Evolutionary conservation across 2,797 vertebrate species (phyloP).

Genomic region (Aphelocoma californica): DNA sequence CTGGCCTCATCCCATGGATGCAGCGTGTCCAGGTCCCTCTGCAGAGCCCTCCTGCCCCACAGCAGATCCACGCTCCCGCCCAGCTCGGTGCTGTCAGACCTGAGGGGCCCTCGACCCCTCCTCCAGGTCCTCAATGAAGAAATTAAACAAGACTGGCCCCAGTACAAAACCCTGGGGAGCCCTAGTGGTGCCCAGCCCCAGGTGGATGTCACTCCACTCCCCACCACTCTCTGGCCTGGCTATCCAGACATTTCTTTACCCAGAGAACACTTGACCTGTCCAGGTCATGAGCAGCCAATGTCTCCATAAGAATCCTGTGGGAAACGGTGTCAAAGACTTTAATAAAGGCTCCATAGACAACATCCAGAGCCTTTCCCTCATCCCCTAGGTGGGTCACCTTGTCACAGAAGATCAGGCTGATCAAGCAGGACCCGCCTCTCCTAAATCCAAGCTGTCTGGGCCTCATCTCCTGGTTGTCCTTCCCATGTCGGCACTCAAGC

Average conservation of each 20-base stretch:
- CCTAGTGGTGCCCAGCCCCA: neutral
- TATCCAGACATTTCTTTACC: neutral
- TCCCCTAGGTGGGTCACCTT: too few species aligned
- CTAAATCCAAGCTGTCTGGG: neutral
- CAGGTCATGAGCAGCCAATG: neutral
- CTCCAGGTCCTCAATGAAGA: neutral
- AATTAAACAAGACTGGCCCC: neutral
- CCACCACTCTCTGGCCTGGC: accelerated
- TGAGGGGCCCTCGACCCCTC: accelerated
- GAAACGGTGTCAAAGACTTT: neutral
- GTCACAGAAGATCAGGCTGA: neutral
- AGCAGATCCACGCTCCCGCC: neutral
- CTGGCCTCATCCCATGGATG: neutral
- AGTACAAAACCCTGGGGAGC: neutral
- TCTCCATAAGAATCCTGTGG: neutral
- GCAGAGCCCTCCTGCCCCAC: neutral
- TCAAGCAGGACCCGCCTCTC: too few species aligned
- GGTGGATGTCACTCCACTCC: neutral
- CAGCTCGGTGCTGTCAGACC: neutral
- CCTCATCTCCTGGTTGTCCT: neutral
- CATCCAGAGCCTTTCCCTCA: neutral
- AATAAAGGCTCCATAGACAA: neutral
- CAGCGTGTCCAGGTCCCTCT: neutral
- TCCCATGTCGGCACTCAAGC: neutral
- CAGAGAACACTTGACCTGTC: neutral